Percentiles rank a stretch among this genome's conserved stretches.
phyloP scores from a whole-genome alignment of 1,140 invertebrate species.

The Hylaeus volcanicus region DNA sequence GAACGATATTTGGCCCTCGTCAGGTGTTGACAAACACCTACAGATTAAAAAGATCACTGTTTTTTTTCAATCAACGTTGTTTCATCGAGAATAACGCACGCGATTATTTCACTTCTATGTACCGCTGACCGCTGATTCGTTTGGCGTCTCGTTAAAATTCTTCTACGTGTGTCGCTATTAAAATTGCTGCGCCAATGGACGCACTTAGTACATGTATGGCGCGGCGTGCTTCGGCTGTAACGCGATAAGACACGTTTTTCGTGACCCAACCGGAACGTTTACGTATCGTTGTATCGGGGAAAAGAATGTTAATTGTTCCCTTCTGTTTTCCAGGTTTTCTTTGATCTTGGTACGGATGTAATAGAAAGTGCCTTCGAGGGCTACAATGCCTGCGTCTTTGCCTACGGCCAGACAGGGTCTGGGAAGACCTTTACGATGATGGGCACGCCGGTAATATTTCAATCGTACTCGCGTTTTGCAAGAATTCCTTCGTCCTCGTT shows the following conservation, averaged over 20 bases:
- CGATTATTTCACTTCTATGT: background rate
- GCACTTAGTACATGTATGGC: background rate
- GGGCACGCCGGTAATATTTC: slow-evolving; percentile 88
- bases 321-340: slow-evolving; percentile 85
- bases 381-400: slow-evolving; percentile 99
- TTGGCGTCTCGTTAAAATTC: slow-evolving; percentile 16
- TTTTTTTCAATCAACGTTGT: no score
- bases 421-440: slow-evolving; percentile 99
- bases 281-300: background rate
- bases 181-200: background rate
- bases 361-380: slow-evolving; percentile 97
- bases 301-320: slow-evolving; percentile 24
- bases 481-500: background rate
- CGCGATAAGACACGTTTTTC: slow-evolving; percentile 30
- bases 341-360: slow-evolving; percentile 93
- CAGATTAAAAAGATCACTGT: no score
- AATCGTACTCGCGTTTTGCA: background rate
- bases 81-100: background rate
- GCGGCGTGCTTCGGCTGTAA: background rate
- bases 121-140: background rate
- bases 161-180: background rate
- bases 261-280: background rate
- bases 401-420: slow-evolving; percentile 96
- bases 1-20: no score
- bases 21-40: no score